A percentile compares a stretch with the other conserved stretches of the same genome.
These are phyloP conservation scores for Gerris lacustris DNA, from an alignment of 2,888 invertebrate species.

Conservation along the genomic window DNA sequence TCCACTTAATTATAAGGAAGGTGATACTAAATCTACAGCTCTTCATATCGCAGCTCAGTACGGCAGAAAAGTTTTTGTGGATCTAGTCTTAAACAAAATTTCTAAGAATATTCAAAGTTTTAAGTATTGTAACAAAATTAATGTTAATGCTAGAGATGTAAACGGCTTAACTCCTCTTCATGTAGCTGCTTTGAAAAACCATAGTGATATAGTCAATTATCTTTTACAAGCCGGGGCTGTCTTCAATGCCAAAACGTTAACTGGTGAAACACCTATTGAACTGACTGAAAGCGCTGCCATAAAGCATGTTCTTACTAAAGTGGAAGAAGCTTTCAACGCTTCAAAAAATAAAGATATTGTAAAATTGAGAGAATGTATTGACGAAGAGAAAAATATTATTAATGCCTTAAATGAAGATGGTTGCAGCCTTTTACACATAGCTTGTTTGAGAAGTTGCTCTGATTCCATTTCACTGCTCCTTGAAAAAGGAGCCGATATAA, in stretches of 20 bases:
- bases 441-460: neutral
- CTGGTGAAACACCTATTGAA: neutral
- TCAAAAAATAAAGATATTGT: neutral
- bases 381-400: neutral
- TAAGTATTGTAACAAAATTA: conserved; percentile 28
- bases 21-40: neutral
- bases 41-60: neutral
- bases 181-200: conserved; percentile 49
- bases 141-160: conserved; percentile 51
- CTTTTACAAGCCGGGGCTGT: conserved; percentile 34
- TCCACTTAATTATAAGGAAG: neutral
- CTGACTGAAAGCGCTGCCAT: neutral
- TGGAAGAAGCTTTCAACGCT: neutral
- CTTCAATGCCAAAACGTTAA: conserved; percentile 36
- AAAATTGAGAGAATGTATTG: neutral
- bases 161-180: conserved; percentile 57
- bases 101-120: neutral
- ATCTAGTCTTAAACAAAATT: neutral
- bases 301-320: neutral
- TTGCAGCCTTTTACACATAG: neutral
- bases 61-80: neutral
- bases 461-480: neutral
- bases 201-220: conserved; percentile 44
- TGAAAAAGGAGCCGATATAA: neutral
- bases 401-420: neutral